phyloP scores from a whole-genome alignment of 2,888 invertebrate species.

The Campoplex capitator region DNA sequence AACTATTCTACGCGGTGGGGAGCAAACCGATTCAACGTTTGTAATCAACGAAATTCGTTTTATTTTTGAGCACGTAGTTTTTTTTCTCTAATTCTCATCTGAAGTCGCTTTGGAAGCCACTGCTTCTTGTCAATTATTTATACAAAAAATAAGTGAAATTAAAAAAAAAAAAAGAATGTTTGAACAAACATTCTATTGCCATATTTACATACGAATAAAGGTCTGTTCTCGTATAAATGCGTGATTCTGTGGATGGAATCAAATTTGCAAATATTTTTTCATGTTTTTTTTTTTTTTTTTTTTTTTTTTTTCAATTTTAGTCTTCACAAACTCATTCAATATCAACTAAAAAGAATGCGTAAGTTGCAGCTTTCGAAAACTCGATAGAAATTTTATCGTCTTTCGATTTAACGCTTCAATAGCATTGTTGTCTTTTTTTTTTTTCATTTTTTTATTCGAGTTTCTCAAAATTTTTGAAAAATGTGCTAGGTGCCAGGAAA shows the following conservation, averaged over 20 bases:
- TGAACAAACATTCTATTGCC: slow-evolving; percentile 41
- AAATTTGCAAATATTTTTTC: slow-evolving; percentile 34
- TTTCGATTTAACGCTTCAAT: too few relatives aligned
- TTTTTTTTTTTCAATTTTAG: too few relatives aligned
- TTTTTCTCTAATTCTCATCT: slow-evolving; percentile 1
- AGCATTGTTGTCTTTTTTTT: not conserved
- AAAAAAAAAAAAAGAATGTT: slow-evolving; percentile 22
- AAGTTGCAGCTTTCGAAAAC: slow-evolving; percentile 25
- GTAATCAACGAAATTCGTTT: slow-evolving; percentile 40
- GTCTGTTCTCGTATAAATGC: slow-evolving; percentile 53
- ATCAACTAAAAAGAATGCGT: slow-evolving; percentile 25
- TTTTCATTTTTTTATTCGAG: not conserved
- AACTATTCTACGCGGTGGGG: slow-evolving; percentile 38
- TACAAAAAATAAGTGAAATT: slow-evolving; percentile 30
- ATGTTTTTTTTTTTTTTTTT: not conserved
- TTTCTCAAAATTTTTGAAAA: not conserved
- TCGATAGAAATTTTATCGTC: not conserved
- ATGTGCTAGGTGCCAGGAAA: not conserved
- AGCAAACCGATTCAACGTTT: slow-evolving; percentile 59
- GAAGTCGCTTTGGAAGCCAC: slow-evolving; percentile 56
- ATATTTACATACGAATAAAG: slow-evolving; percentile 62
- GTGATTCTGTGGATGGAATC: slow-evolving; percentile 64
- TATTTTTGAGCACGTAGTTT: slow-evolving; percentile 58
- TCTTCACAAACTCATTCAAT: slow-evolving; percentile 2
- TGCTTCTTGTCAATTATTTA: slow-evolving; percentile 59